Evolutionary conservation across 2,113 vertebrate genomes (phyloP), one percentile per base, ranked within the genome.

Genomic region (Gasterosteus aculeatus): DNA sequence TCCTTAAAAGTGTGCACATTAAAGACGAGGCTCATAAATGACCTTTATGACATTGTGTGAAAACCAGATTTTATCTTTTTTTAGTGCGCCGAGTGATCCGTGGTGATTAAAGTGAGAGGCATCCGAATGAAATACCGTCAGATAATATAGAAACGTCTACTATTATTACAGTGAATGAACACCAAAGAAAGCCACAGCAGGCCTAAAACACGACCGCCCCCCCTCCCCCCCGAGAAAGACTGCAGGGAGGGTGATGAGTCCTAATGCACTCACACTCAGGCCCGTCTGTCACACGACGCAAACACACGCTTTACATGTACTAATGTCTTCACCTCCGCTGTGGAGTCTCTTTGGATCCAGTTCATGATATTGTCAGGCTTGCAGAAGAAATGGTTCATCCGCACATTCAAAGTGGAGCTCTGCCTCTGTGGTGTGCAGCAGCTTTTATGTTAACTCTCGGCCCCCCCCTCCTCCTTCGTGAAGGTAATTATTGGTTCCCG

Each of bases 401-500:
- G 53, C 39, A 19, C 14, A 44, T 62, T 70, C 33, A 73, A 77
- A 80, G 72, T 83, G 82, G 58, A 41, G 26, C 54, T 78, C 54
- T 65, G 65, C 66, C 77, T 72, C 64, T 11, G 33, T 71, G 29
- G 10, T 19, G n/a, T 49, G 78, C 44, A 57, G 67, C 56, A 64
- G 61, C 7, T 73, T 88, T 72, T 92, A 92, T 69, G 83, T 87
- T 14, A 91, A 72, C 46, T 90, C 82, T 62, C 93, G 92, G 70
- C 95, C 94, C 19, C 87, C 88, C 85, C 91, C 93, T 64, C 93
- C 92, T 92, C 95, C 95, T 92, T 95, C 95, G 38, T 96, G 96
- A 72, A 95, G 94, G 87, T 95, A 96, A 88, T 95, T 95, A 93
- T 94, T 93, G 47, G 93, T 95, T 81, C 93, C 95, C 69, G 96